These are phyloP conservation scores for Tinamus guttatus DNA, from an alignment of 2,113 vertebrate species.

Conservation along the genomic window DNA sequence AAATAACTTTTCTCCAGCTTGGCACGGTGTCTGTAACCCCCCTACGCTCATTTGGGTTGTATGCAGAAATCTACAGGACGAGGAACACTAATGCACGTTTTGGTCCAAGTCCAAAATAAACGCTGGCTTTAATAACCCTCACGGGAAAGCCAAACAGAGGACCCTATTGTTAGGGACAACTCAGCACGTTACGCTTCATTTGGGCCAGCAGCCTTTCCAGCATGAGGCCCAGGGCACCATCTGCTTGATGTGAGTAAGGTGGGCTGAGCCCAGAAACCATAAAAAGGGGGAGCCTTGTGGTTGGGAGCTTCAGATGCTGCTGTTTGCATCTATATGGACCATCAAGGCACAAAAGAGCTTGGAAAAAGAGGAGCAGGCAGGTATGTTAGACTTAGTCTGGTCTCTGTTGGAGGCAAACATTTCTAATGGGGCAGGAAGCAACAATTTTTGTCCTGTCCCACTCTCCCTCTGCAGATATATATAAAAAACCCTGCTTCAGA, in stretches of 20 bases:
- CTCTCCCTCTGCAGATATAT: not conserved
- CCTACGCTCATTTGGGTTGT: not conserved
- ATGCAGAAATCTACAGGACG: constrained; percentile 36
- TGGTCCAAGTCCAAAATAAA: constrained; percentile 65
- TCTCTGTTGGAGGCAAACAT: not conserved
- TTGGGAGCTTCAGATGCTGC: not conserved
- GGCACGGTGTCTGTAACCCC: not conserved
- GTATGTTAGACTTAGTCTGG: not conserved
- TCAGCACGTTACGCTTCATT: constrained; percentile 42
- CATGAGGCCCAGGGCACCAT: constrained; percentile 25
- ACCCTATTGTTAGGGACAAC: constrained; percentile 57
- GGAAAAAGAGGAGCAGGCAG: not conserved
- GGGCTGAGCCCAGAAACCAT: constrained; percentile 53
- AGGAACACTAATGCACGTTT: constrained; percentile 65
- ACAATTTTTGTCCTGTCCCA: not conserved
- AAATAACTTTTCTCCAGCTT: not conserved
- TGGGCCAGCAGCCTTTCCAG: constrained; percentile 64
- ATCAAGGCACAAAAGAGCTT: not conserved
- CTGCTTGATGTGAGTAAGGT: constrained; percentile 66
- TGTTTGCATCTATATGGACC: not conserved
- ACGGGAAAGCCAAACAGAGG: constrained; percentile 55
- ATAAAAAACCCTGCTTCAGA: not conserved
- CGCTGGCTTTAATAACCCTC: constrained; percentile 53
- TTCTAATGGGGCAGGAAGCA: not conserved
- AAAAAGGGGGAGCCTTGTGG: constrained; percentile 2